Evolutionary conservation across 2,797 vertebrate genomes (phyloP).

Genomic region (Aplochiton taeniatus): DNA sequence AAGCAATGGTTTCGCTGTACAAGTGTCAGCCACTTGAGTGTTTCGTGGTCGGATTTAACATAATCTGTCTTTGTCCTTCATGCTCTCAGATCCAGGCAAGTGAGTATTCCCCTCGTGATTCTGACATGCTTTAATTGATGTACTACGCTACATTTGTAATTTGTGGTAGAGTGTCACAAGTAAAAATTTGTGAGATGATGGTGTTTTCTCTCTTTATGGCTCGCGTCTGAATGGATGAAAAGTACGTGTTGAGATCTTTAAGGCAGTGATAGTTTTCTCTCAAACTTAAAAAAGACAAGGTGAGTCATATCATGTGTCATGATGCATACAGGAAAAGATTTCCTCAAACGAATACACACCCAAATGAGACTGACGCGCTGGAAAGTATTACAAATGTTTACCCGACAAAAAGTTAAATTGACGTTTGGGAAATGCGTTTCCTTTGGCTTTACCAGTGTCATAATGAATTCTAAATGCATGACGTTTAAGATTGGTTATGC

Average conservation of each 20-base stretch:
- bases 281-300: conserved; percentile 53
- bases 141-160: too few relatives aligned
- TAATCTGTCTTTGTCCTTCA: too few relatives aligned
- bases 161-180: too few relatives aligned
- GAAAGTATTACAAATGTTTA: too few relatives aligned
- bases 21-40: too few relatives aligned
- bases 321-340: conserved; percentile 40
- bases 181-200: conserved; percentile 5
- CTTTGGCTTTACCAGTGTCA: conserved; percentile 23
- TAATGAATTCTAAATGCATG: conserved; percentile 8
- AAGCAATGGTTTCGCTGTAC: too few relatives aligned
- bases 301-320: conserved; percentile 57
- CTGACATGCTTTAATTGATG: too few relatives aligned
- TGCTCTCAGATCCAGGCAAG: too few relatives aligned
- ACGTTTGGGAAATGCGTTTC: conserved; percentile 37
- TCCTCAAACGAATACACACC: conserved; percentile 9
- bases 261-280: conserved; percentile 44
- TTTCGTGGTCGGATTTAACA: too few relatives aligned
- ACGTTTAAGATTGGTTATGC: neutral
- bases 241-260: conserved; percentile 58
- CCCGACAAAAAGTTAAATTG: too few relatives aligned
- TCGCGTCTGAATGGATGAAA: conserved; percentile 69
- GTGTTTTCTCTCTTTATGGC: conserved; percentile 59
- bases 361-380: too few relatives aligned
- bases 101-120: too few relatives aligned